Conservation (phyloP, 2,113 vertebrate genomes). For the Scomber japonicus region DNA sequence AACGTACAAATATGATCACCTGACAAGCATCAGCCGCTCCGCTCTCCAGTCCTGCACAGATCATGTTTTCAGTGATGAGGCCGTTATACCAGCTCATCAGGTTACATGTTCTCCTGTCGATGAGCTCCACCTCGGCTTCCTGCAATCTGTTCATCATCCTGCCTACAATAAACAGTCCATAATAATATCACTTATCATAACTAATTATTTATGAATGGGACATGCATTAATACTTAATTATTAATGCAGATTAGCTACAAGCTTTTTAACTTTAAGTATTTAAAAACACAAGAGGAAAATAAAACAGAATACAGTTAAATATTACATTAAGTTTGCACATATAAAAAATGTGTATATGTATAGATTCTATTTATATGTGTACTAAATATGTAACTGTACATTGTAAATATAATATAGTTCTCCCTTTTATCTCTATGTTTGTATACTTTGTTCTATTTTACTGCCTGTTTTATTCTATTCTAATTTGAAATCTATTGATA, state of each 20-base stretch:
- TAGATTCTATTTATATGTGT: too few relatives aligned
- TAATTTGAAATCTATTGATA: too few relatives aligned
- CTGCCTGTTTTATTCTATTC: too few relatives aligned
- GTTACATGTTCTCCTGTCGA: conserved; percentile 70
- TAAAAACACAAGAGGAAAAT: too few relatives aligned
- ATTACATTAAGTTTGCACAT: too few relatives aligned
- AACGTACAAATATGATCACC: conserved; percentile 38
- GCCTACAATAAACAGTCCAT: conserved; percentile 36
- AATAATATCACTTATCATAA: background rate
- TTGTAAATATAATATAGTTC: too few relatives aligned
- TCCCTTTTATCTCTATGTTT: too few relatives aligned
- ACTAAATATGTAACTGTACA: too few relatives aligned
- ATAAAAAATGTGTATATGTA: too few relatives aligned
- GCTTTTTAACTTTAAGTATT: background rate
- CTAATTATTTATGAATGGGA: background rate
- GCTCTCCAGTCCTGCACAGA: conserved; percentile 75
- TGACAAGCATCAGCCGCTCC: conserved; percentile 71
- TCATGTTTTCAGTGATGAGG: conserved; percentile 70
- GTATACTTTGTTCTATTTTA: too few relatives aligned
- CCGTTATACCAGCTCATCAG: conserved; percentile 63
- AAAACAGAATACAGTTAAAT: too few relatives aligned
- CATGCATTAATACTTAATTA: background rate
- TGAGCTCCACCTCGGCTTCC: conserved; percentile 74
- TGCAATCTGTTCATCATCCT: conserved; percentile 49
- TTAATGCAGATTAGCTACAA: background rate